phyloP scores from a whole-genome alignment of 1,140 invertebrate genomes.

The Zaprionus capensis region DNA sequence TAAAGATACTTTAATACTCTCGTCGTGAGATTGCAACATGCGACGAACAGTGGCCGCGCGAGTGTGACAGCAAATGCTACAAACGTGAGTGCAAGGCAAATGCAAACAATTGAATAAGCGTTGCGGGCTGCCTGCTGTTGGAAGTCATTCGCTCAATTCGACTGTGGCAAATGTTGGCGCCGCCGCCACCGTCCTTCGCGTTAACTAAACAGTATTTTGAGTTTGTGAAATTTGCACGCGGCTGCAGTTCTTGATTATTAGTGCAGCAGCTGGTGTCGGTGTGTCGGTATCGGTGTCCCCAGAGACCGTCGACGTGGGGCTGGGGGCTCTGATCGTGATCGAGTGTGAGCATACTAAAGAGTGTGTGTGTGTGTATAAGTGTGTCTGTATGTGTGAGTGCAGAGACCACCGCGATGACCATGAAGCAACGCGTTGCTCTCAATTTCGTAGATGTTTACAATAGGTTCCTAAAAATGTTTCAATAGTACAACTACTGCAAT shows the following conservation, averaged over 20 bases:
- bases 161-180: slow-evolving; percentile 24
- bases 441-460: slow-evolving; percentile 73
- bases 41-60: slow-evolving; percentile 16
- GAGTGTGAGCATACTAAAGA: slow-evolving; percentile 1
- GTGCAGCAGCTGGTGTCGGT: slow-evolving; percentile 38
- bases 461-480: slow-evolving; percentile 53
- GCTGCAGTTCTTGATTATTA: slow-evolving; percentile 31
- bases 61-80: slow-evolving; percentile 14
- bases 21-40: slow-evolving; percentile 26
- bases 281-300: neutral
- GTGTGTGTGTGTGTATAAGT: neutral
- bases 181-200: slow-evolving; percentile 22
- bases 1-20: neutral
- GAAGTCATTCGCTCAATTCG: slow-evolving; percentile 15
- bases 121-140: slow-evolving; percentile 25
- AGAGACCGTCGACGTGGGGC: slow-evolving; percentile 38
- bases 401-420: slow-evolving; percentile 63
- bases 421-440: slow-evolving; percentile 66
- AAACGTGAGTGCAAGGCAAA: slow-evolving; percentile 58
- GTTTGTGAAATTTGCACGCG: slow-evolving; percentile 29
- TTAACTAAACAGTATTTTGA: slow-evolving; percentile 21
- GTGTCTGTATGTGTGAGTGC: slow-evolving; percentile 14
- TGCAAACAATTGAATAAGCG: slow-evolving; percentile 73
- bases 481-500: slow-evolving; percentile 45
- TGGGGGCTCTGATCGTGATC: slow-evolving; percentile 46